A percentile compares a stretch with the other conserved stretches of the same genome.
These are phyloP conservation scores for Spinibarbus caldwelli DNA, from an alignment of 2,797 vertebrate genomes.

Conservation along the genomic window DNA sequence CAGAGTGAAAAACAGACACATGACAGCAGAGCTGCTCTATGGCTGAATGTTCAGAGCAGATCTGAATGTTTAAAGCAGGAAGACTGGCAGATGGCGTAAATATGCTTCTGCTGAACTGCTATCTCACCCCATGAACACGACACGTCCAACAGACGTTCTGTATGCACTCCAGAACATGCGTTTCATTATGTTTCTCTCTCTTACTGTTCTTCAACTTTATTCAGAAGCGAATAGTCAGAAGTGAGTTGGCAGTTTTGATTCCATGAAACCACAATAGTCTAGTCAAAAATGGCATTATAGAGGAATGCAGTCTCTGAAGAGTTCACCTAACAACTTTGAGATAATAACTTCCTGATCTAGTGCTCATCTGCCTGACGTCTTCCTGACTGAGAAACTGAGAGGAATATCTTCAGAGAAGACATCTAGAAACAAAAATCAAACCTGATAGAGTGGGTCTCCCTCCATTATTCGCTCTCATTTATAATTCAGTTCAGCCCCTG, in stretches of 20 bases:
- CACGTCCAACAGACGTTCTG: constrained; percentile 4
- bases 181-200: constrained; percentile 25
- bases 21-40: constrained; percentile 10
- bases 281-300: not conserved
- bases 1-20: constrained; percentile 19
- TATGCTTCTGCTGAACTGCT: constrained; percentile 51
- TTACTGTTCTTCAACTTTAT: constrained; percentile 18
- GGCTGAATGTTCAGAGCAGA: constrained; percentile 36
- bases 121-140: constrained; percentile 35
- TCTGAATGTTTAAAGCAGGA: constrained; percentile 38
- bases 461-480: not conserved
- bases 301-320: not conserved
- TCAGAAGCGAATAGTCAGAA: not conserved
- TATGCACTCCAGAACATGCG: constrained; percentile 11
- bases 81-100: constrained; percentile 58
- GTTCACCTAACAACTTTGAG: not conserved
- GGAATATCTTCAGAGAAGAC: not conserved
- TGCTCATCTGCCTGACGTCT: not conserved
- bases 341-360: constrained; percentile 8
- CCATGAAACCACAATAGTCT: not conserved
- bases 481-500: not conserved
- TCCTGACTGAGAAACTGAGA: not conserved
- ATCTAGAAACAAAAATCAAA: not conserved
- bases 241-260: not conserved
- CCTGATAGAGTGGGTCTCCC: not conserved